Evolutionary conservation across 2,113 vertebrate genomes (phyloP).

Genomic region (Anarrhichthys ocellatus): DNA sequence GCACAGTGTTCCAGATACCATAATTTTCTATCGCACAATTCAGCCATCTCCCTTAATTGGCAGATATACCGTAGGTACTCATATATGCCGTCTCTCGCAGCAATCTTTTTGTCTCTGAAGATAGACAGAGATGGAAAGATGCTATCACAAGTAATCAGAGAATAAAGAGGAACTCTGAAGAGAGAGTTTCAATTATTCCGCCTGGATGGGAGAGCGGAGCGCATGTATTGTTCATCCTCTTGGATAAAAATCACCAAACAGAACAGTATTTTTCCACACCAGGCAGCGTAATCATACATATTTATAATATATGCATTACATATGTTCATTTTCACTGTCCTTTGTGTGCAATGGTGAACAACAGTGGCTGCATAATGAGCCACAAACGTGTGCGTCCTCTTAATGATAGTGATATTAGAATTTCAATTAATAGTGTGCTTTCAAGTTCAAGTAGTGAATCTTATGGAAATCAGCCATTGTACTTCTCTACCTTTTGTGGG

Average conservation of each 20-base stretch:
- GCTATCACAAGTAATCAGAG: constrained; percentile 68
- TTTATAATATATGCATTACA: constrained; percentile 8
- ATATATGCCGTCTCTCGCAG: constrained; percentile 30
- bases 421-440: constrained; percentile 67
- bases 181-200: constrained; percentile 60
- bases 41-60: constrained; percentile 65
- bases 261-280: background rate
- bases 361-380: constrained; percentile 16
- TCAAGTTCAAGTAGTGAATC: constrained; percentile 59
- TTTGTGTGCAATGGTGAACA: constrained; percentile 23
- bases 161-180: constrained; percentile 67
- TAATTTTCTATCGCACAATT: constrained; percentile 58
- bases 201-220: constrained; percentile 19
- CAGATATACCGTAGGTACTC: constrained; percentile 56
- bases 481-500: constrained; percentile 55
- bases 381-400: constrained; percentile 29
- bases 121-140: constrained; percentile 68
- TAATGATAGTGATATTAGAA: constrained; percentile 53
- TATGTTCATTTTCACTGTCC: background rate
- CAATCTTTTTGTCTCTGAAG: constrained; percentile 65
- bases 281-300: constrained; percentile 23
- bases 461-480: constrained; percentile 73
- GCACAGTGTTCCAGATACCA: constrained; percentile 55
- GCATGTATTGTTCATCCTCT: constrained; percentile 25
- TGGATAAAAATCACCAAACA: background rate